Conservation (phyloP, 2,888 invertebrate genomes). For the Lasioglossum morio region DNA sequence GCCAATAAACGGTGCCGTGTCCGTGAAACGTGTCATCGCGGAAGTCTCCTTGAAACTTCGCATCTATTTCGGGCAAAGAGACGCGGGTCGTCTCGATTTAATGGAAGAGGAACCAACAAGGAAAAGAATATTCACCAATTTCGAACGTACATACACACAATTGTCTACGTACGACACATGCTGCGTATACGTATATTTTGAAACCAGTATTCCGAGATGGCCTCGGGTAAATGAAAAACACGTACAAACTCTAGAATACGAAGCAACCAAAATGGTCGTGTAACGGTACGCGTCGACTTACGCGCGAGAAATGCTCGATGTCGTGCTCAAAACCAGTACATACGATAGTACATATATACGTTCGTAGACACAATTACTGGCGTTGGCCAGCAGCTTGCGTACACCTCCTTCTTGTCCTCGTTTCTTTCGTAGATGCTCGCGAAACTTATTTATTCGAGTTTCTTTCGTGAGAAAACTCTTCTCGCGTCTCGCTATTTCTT, state of each 20-base stretch:
- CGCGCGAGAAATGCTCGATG: constrained; percentile 59
- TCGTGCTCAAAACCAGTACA: constrained; percentile 51
- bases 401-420: constrained; percentile 13
- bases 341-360: constrained; percentile 12
- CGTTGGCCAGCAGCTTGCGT: not conserved
- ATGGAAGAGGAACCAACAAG: not conserved
- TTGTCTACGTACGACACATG: not conserved
- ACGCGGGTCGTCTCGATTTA: not conserved
- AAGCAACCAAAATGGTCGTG: constrained; percentile 54
- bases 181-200: not conserved
- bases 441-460: not conserved
- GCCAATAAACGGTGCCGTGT: constrained; percentile 87
- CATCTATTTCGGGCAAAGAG: constrained; percentile 82
- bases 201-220: constrained; percentile 17
- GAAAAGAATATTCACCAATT: not conserved
- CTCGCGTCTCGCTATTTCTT: not conserved
- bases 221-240: constrained; percentile 49
- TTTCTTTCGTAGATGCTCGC: constrained; percentile 4
- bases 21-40: constrained; percentile 90
- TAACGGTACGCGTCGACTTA: constrained; percentile 58
- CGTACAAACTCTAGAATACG: constrained; percentile 50
- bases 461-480: not conserved
- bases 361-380: constrained; percentile 25
- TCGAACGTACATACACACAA: not conserved
- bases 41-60: constrained; percentile 88